Percentiles rank a stretch among this genome's conserved stretches.
phyloP scores from a whole-genome alignment of 2,888 invertebrate genomes.

The Apotomis betuletana region DNA sequence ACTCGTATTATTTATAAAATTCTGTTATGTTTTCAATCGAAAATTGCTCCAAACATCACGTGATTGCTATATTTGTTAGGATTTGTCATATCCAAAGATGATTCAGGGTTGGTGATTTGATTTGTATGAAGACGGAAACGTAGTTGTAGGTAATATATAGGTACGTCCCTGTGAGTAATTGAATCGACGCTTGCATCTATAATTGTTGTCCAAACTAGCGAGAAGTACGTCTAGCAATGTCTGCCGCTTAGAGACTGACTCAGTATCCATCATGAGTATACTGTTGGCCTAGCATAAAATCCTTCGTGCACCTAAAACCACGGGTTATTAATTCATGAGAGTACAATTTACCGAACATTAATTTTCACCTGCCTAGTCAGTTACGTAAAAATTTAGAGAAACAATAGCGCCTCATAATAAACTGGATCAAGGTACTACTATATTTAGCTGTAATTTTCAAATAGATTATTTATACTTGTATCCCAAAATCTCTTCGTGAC shows the following conservation, averaged over 20 bases:
- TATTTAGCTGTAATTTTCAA: too few species aligned
- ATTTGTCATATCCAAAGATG: conserved; percentile 22
- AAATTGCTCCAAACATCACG: conserved; percentile 56
- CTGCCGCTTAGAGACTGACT: background rate
- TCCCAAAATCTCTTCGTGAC: background rate
- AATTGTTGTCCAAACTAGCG: background rate
- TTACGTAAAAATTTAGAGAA: too few species aligned
- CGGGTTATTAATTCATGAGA: too few species aligned
- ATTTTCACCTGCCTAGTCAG: too few species aligned
- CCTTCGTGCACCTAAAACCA: too few species aligned
- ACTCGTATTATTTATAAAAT: conserved; percentile 75
- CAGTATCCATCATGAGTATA: too few species aligned
- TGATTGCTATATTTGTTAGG: conserved; percentile 51
- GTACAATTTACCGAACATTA: too few species aligned
- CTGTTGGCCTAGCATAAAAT: too few species aligned
- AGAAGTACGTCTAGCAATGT: background rate
- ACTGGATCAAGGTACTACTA: too few species aligned
- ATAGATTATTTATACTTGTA: background rate
- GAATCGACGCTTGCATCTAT: background rate
- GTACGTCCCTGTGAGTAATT: background rate
- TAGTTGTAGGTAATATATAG: too few species aligned
- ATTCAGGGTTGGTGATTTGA: background rate
- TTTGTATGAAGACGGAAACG: background rate
- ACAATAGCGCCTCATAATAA: too few species aligned
- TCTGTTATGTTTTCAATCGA: conserved; percentile 78